These are phyloP conservation scores for Ivindomyrus marchei DNA, from an alignment of 2,113 vertebrate genomes.

Conservation along the genomic window DNA sequence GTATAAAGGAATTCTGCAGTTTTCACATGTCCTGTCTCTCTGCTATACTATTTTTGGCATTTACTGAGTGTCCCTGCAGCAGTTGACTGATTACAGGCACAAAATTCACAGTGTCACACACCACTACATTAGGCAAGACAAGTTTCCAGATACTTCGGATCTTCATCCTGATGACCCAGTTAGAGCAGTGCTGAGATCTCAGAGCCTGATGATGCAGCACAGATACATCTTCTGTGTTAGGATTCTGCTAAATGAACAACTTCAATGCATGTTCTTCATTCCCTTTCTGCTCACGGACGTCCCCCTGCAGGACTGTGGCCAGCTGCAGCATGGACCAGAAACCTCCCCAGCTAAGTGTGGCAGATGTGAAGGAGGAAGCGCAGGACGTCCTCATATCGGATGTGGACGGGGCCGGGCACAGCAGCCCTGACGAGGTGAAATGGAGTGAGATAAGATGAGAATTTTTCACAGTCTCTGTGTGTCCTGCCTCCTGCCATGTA, in stretches of 20 bases:
- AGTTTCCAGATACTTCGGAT: not conserved
- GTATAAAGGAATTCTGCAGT: too few species aligned
- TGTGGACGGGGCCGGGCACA: too few species aligned
- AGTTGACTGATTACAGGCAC: not conserved
- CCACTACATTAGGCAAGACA: not conserved
- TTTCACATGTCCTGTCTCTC: too few species aligned
- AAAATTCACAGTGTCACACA: not conserved
- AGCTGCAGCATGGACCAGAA: not conserved
- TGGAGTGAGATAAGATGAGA: too few species aligned
- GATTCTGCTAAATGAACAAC: not conserved
- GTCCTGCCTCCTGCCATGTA: too few species aligned
- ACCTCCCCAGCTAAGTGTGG: too few species aligned
- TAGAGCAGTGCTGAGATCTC: not conserved
- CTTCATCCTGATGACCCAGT: not conserved
- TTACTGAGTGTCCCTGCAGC: too few species aligned
- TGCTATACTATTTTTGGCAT: too few species aligned
- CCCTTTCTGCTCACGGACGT: not conserved
- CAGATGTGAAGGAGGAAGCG: too few species aligned
- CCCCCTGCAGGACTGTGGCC: not conserved
- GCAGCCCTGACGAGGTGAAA: too few species aligned
- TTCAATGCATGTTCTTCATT: not conserved
- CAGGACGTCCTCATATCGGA: too few species aligned
- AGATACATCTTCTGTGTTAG: not conserved
- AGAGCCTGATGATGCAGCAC: not conserved
- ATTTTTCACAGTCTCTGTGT: too few species aligned